Percentiles rank a stretch among this genome's conserved stretches.
Evolutionary conservation across 2,797 vertebrate genomes (phyloP).

Genomic region (Aeoliscus strigatus): DNA sequence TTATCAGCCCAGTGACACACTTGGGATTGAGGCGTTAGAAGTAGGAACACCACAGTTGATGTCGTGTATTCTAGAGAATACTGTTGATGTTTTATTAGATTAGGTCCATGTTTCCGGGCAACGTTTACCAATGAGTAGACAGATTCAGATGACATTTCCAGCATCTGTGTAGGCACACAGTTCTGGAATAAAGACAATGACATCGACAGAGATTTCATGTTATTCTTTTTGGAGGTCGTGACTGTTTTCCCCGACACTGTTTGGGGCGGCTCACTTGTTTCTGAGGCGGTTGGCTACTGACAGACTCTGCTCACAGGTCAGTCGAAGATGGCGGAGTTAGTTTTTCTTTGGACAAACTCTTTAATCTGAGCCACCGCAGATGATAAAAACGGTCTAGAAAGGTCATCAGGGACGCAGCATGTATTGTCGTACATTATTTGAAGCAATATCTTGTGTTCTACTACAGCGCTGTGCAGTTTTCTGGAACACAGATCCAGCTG

Average conservation of each 20-base stretch:
- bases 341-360: slow-evolving; percentile 4
- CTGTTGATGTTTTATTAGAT: no score
- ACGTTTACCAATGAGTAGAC: no score
- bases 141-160: no score
- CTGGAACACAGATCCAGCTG: no score
- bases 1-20: no score
- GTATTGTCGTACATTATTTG: slow-evolving; percentile 52
- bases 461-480: no score
- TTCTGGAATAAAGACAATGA: slow-evolving; percentile 9
- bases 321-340: slow-evolving; percentile 9
- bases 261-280: slow-evolving; percentile 29
- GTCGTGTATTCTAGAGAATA: no score
- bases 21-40: no score
- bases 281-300: slow-evolving; percentile 27
- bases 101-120: no score
- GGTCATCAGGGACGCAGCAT: slow-evolving; percentile 42
- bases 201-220: slow-evolving; percentile 26
- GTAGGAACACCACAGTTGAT: no score
- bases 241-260: slow-evolving; percentile 32
- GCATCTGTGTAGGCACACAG: no score
- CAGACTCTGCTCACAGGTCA: slow-evolving; percentile 23
- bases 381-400: slow-evolving; percentile 35
- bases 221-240: slow-evolving; percentile 39
- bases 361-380: slow-evolving; percentile 35
- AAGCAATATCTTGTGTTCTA: slow-evolving; percentile 54